phyloP scores from a whole-genome alignment of 2,888 invertebrate species.

The Alloscopus bannaensis region DNA sequence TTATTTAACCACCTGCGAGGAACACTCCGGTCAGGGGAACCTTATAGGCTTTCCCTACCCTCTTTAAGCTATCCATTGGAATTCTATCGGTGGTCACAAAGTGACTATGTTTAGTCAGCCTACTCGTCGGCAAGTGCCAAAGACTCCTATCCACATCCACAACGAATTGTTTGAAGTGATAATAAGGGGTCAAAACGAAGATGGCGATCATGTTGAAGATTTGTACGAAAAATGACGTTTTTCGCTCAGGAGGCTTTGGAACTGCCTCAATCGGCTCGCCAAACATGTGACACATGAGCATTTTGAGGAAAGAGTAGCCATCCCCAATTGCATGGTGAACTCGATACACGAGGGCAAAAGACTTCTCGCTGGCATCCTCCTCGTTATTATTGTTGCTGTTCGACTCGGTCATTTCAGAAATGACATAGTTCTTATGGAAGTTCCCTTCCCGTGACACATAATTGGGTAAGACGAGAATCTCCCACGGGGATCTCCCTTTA shows the following conservation, averaged over 20 bases:
- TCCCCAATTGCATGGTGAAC: constrained; percentile 68
- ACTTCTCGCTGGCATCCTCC: neutral
- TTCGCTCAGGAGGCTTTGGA: constrained; percentile 25
- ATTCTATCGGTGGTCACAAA: constrained; percentile 57
- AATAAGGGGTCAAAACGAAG: constrained; percentile 52
- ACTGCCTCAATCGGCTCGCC: constrained; percentile 35
- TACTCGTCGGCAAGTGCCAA: constrained; percentile 66
- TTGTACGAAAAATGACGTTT: constrained; percentile 1
- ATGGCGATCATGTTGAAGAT: constrained; percentile 45
- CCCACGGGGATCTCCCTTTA: constrained; percentile 68
- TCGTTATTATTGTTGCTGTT: neutral
- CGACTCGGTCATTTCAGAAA: constrained; percentile 31
- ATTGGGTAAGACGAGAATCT: constrained; percentile 66
- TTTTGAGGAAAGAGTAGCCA: constrained; percentile 57
- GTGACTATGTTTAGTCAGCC: constrained; percentile 49
- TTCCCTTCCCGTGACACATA: constrained; percentile 43
- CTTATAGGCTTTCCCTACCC: constrained; percentile 54
- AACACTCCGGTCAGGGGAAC: constrained; percentile 66
- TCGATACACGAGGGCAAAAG: constrained; percentile 60
- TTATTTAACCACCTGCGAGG: constrained; percentile 65
- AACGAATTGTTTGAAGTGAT: constrained; percentile 62
- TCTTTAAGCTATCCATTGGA: constrained; percentile 63
- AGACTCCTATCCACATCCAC: constrained; percentile 66
- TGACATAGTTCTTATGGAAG: constrained; percentile 36
- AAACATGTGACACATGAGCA: constrained; percentile 50